phyloP scores from a whole-genome alignment of 2,888 invertebrate species.

The Acrobasis repandana region DNA sequence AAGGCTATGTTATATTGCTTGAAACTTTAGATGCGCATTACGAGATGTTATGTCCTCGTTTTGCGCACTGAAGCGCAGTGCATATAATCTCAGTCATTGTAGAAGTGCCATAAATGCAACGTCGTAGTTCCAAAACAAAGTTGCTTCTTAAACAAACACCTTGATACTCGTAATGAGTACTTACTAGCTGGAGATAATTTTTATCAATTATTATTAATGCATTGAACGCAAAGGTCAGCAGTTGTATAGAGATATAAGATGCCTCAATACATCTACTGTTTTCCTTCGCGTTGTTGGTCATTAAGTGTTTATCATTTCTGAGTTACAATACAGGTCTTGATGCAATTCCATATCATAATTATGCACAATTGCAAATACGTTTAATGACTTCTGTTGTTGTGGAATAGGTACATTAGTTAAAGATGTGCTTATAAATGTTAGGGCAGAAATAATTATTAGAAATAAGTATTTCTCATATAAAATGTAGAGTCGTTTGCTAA shows the following conservation, averaged over 20 bases:
- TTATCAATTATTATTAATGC: background rate
- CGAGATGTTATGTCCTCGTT: constrained; percentile 14
- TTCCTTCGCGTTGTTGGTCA: background rate
- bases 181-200: background rate
- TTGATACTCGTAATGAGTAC: too few species aligned
- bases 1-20: background rate
- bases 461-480: too few species aligned
- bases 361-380: background rate
- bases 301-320: constrained; percentile 2
- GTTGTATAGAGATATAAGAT: constrained; percentile 12
- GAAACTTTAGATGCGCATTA: constrained; percentile 12
- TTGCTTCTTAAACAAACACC: background rate
- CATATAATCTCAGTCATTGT: background rate
- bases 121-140: background rate
- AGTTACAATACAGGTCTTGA: constrained; percentile 1
- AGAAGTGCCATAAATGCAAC: background rate
- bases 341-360: background rate
- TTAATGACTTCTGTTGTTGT: background rate
- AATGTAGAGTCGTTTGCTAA: too few species aligned
- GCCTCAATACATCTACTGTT: constrained; percentile 4
- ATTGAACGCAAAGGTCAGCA: constrained; percentile 12
- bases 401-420: background rate
- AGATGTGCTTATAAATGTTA: background rate
- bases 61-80: background rate
- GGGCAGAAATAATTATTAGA: too few species aligned